Percentiles rank a stretch among this genome's conserved stretches.
Evolutionary conservation across 2,888 invertebrate genomes (phyloP).

Genomic region (Unio pictorum): DNA sequence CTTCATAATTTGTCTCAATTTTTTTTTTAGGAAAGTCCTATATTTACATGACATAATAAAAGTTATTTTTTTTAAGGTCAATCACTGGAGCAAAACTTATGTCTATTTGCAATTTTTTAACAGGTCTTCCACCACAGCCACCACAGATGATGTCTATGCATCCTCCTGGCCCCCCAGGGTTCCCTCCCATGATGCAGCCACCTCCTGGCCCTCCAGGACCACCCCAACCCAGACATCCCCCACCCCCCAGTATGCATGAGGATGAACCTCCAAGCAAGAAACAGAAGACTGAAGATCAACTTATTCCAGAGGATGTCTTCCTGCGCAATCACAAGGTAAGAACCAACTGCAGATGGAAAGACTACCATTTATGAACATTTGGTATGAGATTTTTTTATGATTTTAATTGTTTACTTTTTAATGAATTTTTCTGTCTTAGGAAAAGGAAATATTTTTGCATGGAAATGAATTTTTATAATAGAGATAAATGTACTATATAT

Average conservation of each 20-base stretch:
- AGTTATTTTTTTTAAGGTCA: neutral
- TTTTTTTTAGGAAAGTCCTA: neutral
- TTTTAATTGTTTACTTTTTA: neutral
- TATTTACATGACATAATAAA: neutral
- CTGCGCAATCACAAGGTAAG: conserved; percentile 59
- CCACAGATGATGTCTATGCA: conserved; percentile 37
- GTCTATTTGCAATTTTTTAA: neutral
- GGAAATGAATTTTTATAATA: too few species aligned
- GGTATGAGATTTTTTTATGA: neutral
- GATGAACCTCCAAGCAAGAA: conserved; percentile 92
- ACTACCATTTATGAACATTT: neutral
- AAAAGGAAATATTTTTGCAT: too few species aligned
- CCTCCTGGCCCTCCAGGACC: conserved; percentile 30
- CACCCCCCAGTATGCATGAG: conserved; percentile 35
- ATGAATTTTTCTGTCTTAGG: too few species aligned
- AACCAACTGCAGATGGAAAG: neutral
- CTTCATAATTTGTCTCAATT: neutral
- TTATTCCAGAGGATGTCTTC: conserved; percentile 91
- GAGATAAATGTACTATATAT: too few species aligned
- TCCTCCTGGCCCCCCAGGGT: conserved; percentile 37
- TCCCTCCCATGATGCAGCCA: conserved; percentile 43
- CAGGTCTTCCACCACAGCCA: conserved; percentile 46
- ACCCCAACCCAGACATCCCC: conserved; percentile 31
- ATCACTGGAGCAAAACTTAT: neutral
- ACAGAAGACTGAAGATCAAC: conserved; percentile 90